Evolutionary conservation across 2,113 vertebrate species (phyloP).

Genomic region (Notarius lentiginosus): DNA sequence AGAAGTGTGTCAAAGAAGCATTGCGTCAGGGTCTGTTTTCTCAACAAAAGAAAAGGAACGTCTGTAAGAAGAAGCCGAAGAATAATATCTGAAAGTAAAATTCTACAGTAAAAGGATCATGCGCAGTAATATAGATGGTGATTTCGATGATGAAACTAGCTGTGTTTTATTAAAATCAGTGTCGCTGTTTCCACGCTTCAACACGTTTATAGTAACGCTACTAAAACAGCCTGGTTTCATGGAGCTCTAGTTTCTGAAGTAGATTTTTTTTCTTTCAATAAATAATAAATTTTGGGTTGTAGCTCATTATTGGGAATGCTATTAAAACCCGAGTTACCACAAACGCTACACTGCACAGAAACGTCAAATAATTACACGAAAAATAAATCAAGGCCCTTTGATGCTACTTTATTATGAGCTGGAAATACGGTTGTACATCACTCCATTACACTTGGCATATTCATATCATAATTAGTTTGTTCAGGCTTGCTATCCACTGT

Average conservation of each 20-base stretch:
- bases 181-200: background rate
- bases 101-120: background rate
- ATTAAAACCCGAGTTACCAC: background rate
- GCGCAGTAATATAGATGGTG: background rate
- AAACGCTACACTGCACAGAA: background rate
- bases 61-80: too few relatives aligned
- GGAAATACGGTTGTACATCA: background rate
- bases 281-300: background rate
- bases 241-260: background rate
- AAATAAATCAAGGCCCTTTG: background rate
- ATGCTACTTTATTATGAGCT: background rate
- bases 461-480: background rate
- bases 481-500: background rate
- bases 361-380: background rate
- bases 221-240: background rate
- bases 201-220: background rate
- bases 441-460: background rate
- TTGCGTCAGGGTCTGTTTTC: background rate
- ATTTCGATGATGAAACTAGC: background rate
- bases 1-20: background rate
- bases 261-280: background rate
- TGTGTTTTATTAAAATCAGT: background rate
- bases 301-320: conserved; percentile 7
- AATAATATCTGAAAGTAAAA: background rate
- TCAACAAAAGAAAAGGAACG: background rate